Conservation (phyloP, 2,797 vertebrate genomes). For the Xenopus petersii region DNA sequence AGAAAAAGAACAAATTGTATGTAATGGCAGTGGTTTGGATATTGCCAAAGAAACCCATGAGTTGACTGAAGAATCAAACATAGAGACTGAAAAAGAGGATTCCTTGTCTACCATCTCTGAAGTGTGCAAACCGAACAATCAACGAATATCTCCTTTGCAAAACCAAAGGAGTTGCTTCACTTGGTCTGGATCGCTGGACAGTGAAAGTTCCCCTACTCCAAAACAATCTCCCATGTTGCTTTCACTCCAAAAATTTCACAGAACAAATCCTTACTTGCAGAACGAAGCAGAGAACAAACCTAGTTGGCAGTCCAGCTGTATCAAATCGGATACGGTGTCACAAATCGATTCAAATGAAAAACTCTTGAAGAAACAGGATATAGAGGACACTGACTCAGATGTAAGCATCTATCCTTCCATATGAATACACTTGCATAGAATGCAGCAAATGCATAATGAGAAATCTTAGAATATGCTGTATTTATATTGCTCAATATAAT, state of each 20-base stretch:
- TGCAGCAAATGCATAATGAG: too few species aligned
- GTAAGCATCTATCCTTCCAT: slow-evolving; percentile 51
- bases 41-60: neutral
- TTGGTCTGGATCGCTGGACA: slow-evolving; percentile 63
- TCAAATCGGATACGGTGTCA: neutral
- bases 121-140: neutral
- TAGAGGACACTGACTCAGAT: slow-evolving; percentile 47
- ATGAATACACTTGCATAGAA: too few species aligned
- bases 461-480: too few species aligned
- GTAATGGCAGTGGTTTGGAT: neutral
- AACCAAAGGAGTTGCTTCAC: slow-evolving; percentile 64
- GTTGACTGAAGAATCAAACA: neutral
- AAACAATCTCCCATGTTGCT: slow-evolving; percentile 48
- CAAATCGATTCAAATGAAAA: neutral
- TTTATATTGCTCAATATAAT: too few species aligned
- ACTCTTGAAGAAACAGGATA: slow-evolving; percentile 12
- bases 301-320: neutral
- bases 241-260: slow-evolving; percentile 67
- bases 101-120: neutral
- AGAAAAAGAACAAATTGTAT: neutral
- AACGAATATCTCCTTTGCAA: slow-evolving; percentile 43
- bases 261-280: slow-evolving; percentile 49
- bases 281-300: slow-evolving; percentile 12
- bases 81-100: neutral
- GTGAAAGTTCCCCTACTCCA: slow-evolving; percentile 46